Evolutionary conservation across 2,888 invertebrate genomes (phyloP), one percentile per base, ranked within the genome.

Genomic region (Scelioninae gen. 1): DNA sequence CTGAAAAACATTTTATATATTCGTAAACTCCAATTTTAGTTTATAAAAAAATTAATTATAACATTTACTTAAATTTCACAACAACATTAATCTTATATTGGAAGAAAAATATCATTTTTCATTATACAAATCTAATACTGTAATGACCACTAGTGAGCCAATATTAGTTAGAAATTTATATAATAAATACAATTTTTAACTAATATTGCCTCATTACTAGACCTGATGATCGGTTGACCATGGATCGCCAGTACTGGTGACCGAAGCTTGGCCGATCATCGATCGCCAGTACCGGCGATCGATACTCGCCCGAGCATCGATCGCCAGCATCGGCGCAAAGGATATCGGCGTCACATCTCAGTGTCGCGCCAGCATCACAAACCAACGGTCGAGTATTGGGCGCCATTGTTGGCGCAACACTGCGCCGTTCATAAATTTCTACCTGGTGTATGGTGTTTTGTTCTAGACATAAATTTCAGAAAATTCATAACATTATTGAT

Each of bases 381-480:
- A 16, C 9, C 49, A 9, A 49, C 49, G 16, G 49, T 49, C 49
- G 49, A 10, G 4, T 23, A 23, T 16, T 23, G 49, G n/a, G 6
- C 49, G 49, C 49, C 49, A 49, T 16, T 49, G 2, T 0, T 49
- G 49, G 15, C 10, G n/a, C 49, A 16, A 10, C 7, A 16, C 15
- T 49, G 49, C 15, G 8, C 49, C 49, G 16, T 16, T 49, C 16
- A 49, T 9, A 49, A 49, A 49, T 49, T 49, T 15, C 49, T n/a
- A 16, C 49, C 16, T 49, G 49, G 45, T n/a, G n/a, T n/a, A n/a
- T n/a, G n/a, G n/a, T n/a, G n/a, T n/a, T n/a, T n/a, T n/a, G n/a
- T n/a, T n/a, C n/a, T n/a, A n/a, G n/a, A n/a, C n/a, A n/a, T n/a
- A n/a, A n/a, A n/a, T n/a, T n/a, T n/a, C n/a, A n/a, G n/a, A n/a